Evolutionary conservation across 2,113 vertebrate genomes (phyloP), one percentile per base, ranked within the genome.

Genomic region (Glaucomys volans): DNA sequence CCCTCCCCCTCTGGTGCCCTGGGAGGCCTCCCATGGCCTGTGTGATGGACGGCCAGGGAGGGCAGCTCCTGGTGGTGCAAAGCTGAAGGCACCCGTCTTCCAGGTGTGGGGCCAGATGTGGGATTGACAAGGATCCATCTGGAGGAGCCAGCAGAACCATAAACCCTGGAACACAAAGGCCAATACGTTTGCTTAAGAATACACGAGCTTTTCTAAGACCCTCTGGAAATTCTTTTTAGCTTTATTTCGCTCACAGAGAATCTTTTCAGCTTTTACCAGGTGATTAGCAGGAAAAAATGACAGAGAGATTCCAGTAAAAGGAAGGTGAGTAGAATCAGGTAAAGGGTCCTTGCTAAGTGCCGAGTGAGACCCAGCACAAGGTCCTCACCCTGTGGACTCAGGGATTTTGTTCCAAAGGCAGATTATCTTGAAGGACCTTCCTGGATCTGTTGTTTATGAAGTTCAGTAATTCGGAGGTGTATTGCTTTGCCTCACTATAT

Each of bases 291-390:
- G 74, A 20, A n/a, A 37, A 13, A 32, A 7, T 18, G 30, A 12
- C 44, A 17, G n/a, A 52, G 17, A 74, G 52, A 32, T 11, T 11
- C 26, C 24, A 22, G 2, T 3, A 8, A 22, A 18, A 47, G 12
- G 5, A 8, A 20, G 35, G 42, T 5, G 12, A 22, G 35, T 1
- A 3, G 52, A 11, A n/a, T 22, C 16, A 12, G 13, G 44, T 35
- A 17, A 4, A 32, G n/a, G 32, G n/a, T 52, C 35, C 8, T 30
- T 2, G 30, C 10, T 4, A 16, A 44, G 4, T 18, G 57, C 28
- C 40, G 14, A 1, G 4, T 16, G 4, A 72, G 30, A 42, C 24
- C 3, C 7, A 11, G 4, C 37, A 0, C 13, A 22, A 54, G 50
- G 14, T 30, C 37, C 10, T 14, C 14, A 5, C 1, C 7, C 11